Base-by-base conservation (phyloP, 1,140 invertebrate species). In the Camponotus pennsylvanicus region DNA sequence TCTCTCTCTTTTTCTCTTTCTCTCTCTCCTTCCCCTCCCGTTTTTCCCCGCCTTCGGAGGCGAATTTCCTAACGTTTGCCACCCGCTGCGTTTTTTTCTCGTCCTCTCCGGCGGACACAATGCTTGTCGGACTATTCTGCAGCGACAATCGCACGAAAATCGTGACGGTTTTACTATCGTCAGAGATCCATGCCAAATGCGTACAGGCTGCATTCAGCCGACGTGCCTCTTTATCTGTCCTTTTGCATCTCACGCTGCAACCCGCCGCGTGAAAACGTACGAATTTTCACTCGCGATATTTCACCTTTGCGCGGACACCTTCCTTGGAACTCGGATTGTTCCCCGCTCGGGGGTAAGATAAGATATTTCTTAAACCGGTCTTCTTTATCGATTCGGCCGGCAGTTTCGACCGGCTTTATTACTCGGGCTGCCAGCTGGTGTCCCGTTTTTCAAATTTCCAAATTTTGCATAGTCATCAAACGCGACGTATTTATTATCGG, bases 91-190 rank as follows among this genome's bases (percentile, higher is more conserved):
- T 84, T 82, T 77, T 77, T 77, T 77, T 45, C 27, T 78, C 76
- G 88, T 86, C 86, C 85, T 86, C 67, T 85, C 66, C 37, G 66
- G 69, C 80, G 92, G 89, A 93, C 49, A 49, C 93, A 93, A 93
- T 93, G 88, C 42, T 73, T 86, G 86, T 92, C 88, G 90, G 71
- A 90, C 91, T 69, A 86, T 89, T 92, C 88, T 52, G 63, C 86
- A 45, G 86, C 90, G 92, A 92, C 92, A 93, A 93, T 93, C 90
- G 90, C 84, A 90, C 69, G 85, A 86, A 91, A 93, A 93, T 92
- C 91, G 91, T 93, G 92, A 93, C 92, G 92, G 92, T 92, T 93
- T 93, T 92, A 93, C 90, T 91, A 88, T 91, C 89, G 76, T 77
- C 83, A 75, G 90, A 93, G 92, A 93, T 93, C 92, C 90, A 90